Conservation (phyloP, 2,888 invertebrate species). For the Branchellion lobata region DNA sequence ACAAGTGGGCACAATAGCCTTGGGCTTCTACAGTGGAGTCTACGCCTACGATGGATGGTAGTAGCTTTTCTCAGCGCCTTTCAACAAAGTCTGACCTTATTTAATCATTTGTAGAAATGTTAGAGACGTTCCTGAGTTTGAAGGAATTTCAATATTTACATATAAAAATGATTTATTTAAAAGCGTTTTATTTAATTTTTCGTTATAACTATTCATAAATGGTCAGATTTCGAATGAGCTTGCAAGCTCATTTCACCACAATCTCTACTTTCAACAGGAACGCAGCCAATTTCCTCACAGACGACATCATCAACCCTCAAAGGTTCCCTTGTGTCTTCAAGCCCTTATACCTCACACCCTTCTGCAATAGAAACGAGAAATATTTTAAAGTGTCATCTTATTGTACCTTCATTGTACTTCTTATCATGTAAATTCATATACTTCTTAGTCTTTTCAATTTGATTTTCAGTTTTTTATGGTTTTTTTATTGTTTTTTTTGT, state of each 20-base stretch:
- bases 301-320: conserved; percentile 52
- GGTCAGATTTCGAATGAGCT: not conserved
- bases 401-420: no score
- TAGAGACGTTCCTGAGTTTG: not conserved
- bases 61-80: not conserved
- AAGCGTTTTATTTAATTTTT: not conserved
- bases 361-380: no score
- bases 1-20: conserved; percentile 81
- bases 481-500: not conserved
- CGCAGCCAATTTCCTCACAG: conserved; percentile 52
- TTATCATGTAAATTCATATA: no score
- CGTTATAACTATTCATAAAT: no score
- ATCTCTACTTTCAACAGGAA: conserved; percentile 44
- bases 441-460: no score
- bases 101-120: not conserved
- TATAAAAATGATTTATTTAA: not conserved
- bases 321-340: conserved; percentile 40
- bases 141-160: not conserved
- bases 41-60: conserved; percentile 93
- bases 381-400: no score
- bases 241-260: not conserved
- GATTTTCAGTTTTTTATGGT: not conserved
- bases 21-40: conserved; percentile 88
- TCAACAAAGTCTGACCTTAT: not conserved
- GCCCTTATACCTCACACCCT: no score